These are phyloP conservation scores for Clarias magur DNA, from an alignment of 2,113 vertebrate genomes.

Conservation along the genomic window DNA sequence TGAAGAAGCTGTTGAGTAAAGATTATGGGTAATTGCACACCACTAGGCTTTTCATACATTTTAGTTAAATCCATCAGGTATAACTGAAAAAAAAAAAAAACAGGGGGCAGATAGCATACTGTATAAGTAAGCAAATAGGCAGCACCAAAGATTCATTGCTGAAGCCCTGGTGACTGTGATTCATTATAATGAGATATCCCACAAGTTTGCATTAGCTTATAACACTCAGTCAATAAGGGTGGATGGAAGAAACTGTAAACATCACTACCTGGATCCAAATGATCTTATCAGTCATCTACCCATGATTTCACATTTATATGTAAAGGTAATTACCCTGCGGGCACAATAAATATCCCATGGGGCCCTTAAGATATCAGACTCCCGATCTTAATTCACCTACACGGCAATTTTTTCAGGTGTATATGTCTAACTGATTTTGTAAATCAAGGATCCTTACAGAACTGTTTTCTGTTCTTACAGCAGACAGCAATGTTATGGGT, in stretches of 20 bases:
- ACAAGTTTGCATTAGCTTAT: constrained; percentile 16
- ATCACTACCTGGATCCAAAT: constrained; percentile 1
- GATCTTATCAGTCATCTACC: constrained; percentile 18
- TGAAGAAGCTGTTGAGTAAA: neutral
- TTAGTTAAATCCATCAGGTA: neutral
- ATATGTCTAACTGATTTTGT: neutral
- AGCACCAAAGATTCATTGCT: neutral
- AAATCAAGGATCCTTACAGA: constrained; percentile 1
- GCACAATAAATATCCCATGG: neutral
- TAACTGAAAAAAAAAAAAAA: neutral
- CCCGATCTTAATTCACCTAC: neutral
- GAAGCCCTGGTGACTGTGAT: neutral
- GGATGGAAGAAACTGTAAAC: neutral
- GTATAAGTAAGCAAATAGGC: neutral
- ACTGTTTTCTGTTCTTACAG: neutral
- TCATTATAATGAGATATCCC: constrained; percentile 21
- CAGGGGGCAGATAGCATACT: neutral
- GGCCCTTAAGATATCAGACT: constrained; percentile 11
- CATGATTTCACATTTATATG: neutral
- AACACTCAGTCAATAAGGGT: constrained; percentile 6
- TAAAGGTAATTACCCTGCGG: neutral
- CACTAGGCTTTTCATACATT: neutral
- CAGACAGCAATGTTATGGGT: neutral
- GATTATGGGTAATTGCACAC: neutral
- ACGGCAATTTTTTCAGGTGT: neutral